phyloP scores from a whole-genome alignment of 2,797 vertebrate species.

The Microcaecilia unicolor region DNA sequence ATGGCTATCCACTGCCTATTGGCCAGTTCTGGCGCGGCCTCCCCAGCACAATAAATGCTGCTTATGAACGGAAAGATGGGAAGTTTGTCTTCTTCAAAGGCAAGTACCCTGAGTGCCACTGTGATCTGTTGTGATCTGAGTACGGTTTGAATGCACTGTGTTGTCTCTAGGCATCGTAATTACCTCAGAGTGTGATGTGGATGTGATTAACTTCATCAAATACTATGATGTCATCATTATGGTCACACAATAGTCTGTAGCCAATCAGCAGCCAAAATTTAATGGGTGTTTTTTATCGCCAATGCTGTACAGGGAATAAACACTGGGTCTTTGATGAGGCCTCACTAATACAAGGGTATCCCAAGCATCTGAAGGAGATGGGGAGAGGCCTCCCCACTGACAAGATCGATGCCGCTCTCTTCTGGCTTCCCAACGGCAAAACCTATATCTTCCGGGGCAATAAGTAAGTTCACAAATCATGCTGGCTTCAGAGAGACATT shows the following conservation, averaged over 20 bases:
- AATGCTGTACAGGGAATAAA: conserved; percentile 59
- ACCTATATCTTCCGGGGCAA: conserved; percentile 83
- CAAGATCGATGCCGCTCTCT: conserved; percentile 75
- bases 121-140: no score
- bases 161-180: no score
- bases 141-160: no score
- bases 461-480: conserved; percentile 65
- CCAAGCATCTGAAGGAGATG: conserved; percentile 70
- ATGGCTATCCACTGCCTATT: conserved; percentile 77
- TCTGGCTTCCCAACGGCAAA: conserved; percentile 81
- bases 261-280: no score
- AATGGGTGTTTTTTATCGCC: not conserved
- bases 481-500: no score
- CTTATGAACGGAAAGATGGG: conserved; percentile 78
- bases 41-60: conserved; percentile 74
- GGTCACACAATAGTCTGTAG: no score
- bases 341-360: conserved; percentile 74
- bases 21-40: conserved; percentile 82
- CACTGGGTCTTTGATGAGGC: conserved; percentile 84
- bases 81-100: conserved; percentile 92
- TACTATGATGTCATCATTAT: no score
- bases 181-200: no score
- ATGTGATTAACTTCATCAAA: no score
- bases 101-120: conserved; percentile 19
- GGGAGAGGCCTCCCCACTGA: conserved; percentile 73